A percentile compares a stretch with the other conserved stretches of the same genome.
phyloP scores from a whole-genome alignment of 1,140 invertebrate species.

The Hycleus phaleratus region DNA sequence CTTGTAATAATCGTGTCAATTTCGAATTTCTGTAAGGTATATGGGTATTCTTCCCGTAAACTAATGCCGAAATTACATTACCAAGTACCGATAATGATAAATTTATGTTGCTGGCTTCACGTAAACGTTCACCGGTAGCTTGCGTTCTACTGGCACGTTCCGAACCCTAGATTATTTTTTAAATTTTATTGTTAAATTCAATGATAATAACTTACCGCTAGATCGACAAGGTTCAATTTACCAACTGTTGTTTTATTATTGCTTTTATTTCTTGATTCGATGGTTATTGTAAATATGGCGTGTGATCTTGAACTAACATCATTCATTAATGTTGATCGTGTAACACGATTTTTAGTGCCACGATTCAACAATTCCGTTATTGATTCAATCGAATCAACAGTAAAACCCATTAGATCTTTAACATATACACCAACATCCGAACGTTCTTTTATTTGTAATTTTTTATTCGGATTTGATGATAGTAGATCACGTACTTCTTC shows the following conservation, averaged over 20 bases:
- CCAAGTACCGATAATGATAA: conserved; percentile 87
- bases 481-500: conserved; percentile 92
- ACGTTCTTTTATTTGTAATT: conserved; percentile 63
- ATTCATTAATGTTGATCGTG: conserved; percentile 97
- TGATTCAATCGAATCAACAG: conserved; percentile 82
- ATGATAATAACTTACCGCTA: conserved; percentile 47
- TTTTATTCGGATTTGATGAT: conserved; percentile 59
- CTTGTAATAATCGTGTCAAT: conserved; percentile 84
- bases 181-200: too few species aligned
- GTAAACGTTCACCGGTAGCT: conserved; percentile 76
- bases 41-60: conserved; percentile 89
- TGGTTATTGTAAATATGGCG: conserved; percentile 96
- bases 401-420: conserved; percentile 77
- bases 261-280: conserved; percentile 85
- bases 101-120: conserved; percentile 95
- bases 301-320: conserved; percentile 95
- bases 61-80: conserved; percentile 91
- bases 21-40: conserved; percentile 95
- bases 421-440: conserved; percentile 92
- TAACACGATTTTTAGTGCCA: conserved; percentile 77
- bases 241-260: conserved; percentile 64
- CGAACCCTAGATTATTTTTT: conserved; percentile 49
- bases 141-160: conserved; percentile 90
- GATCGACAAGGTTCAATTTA: conserved; percentile 65
- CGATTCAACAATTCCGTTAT: conserved; percentile 85